Base-by-base conservation (phyloP, 2,888 invertebrate genomes). In the Nesidiocoris tenuis region DNA sequence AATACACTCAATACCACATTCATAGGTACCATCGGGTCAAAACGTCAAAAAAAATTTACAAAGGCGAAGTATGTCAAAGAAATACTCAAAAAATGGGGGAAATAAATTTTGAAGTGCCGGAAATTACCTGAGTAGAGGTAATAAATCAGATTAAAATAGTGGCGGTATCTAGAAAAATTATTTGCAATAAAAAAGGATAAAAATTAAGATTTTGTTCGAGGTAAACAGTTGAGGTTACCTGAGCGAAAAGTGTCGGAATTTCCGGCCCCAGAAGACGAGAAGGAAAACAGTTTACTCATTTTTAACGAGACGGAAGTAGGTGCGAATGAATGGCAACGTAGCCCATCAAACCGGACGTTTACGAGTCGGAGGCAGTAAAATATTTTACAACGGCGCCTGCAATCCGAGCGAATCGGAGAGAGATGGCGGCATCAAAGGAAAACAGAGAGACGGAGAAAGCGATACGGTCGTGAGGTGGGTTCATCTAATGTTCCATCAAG, bases 241-340 rank as follows among this genome's bases (percentile, higher is more conserved):
- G n/a, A n/a, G n/a, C n/a, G n/a, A n/a, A n/a, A n/a, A n/a, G n/a
- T n/a, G n/a, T n/a, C n/a, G n/a, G n/a, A n/a, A n/a, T n/a, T n/a
- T n/a, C n/a, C n/a, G n/a, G n/a, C n/a, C n/a, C n/a, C n/a, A n/a
- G n/a, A n/a, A n/a, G n/a, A n/a, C n/a, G n/a, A n/a, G n/a, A 39
- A 39, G 39, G 39, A 39, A 39, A 39, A 39, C 39, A 39, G 39
- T 39, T 3, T 7, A 39, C 39, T 3, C 39, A 7, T 39, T 39
- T 22, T 70, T 59, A 57, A 67, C 67, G 67, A 23, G 67, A 56
- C 67, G 67, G 67, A 67, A 67, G 70, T 3, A 70, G 57, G 70
- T 70, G 70, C 25, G 70, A 70, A 70, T 70, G 70, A 59, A 57
- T 57, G 70, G 57, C 57, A 24, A 59, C 59, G 70, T 59, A 70